Evolutionary conservation across 2,797 vertebrate genomes (phyloP), one percentile per base, ranked within the genome.

Genomic region (Myotis myotis): DNA sequence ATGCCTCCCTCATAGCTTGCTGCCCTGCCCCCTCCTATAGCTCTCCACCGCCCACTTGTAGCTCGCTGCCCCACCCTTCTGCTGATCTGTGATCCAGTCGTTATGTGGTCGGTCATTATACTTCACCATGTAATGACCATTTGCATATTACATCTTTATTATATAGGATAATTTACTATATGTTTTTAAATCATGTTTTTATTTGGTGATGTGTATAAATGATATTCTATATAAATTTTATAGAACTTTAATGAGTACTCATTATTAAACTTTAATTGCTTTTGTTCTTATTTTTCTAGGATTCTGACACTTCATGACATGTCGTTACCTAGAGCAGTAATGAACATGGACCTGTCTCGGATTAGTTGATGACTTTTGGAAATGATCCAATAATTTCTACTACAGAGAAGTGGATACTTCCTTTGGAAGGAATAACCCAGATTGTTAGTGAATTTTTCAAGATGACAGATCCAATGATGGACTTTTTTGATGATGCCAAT

Each of bases 401-500:
- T 96, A 72, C 89, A 95, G 84, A 97, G 96, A 95, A 93, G 96
- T 95, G 94, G 91, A 97, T 95, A 98, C 96, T 98, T 97, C 96
- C 41, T 97, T 98, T 97, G 98, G 97, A 98, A 97, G 97, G 95
- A 97, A 98, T 95, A 91, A 41, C 44, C 97, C 97, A 96, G 97
- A 98, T 96, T 94, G 93, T 97, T 97, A 93, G 91, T 94, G 93
- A 96, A 89, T 87, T 98, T 98, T 98, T 95, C 98, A 98, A 98
- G 97, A 98, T 98, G 98, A 98, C 98, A 87, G 98, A 98, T 98
- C 99, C 98, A 97, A 99, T 99, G 98, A 99, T 99, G 99, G 99
- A 99, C 98, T 99, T 99, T 98, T 99, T 99, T 97, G 99, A 99
- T 96, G 99, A 99, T 97, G 98, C 99, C 93, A 99, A 98, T 98